Evolutionary conservation across 2,797 vertebrate species (phyloP), one percentile per base, ranked within the genome.

Genomic region (Ispidina lecontei): DNA sequence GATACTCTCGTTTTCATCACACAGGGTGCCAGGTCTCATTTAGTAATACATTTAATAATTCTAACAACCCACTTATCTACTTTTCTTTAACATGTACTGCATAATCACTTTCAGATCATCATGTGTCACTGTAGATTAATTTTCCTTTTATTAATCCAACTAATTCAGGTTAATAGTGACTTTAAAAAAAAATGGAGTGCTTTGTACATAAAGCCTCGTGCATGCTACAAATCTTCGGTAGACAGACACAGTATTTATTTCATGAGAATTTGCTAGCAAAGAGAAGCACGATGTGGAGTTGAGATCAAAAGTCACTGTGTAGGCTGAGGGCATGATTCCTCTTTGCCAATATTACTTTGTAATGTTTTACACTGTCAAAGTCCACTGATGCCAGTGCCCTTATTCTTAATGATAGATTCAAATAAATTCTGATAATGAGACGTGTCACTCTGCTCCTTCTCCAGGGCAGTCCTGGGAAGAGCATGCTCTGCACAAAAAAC

Each of bases 21-120:
- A 73, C 31, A 84, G 55, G 92, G 55, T 93, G 47, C 49, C 76
- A 95, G 70, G 47, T 91, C 79, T 95, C 64, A 83, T 84, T 93
- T 95, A 88, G 73, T 95, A 95, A 96, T 82, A 79, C 83, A 84
- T 89, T 90, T 93, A 94, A 84, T 84, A 89, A 76, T 71, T 96
- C 85, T 95, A 92, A 94, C 58, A 87, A 87, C 55, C 31, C 41
- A 51, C 64, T 92, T 89, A 82, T 41, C 28, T 89, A 44, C 85
- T 97, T 95, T 93, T 75, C 91, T 90, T 92, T 82, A 77, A 77
- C 58, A 51, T 64, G 59, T 84, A 84, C 68, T 51, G 16, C 65
- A 63, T 82, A 58, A 92, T 91, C 90, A 87, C 39, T 52, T 75
- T 89, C 64, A 80, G 75, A 90, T 94, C 89, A 94, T 93, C 87